A percentile compares a stretch with the other conserved stretches of the same genome.
These are phyloP conservation scores for Agelaius phoeniceus DNA, from an alignment of 2,113 vertebrate genomes.

Conservation along the genomic window DNA sequence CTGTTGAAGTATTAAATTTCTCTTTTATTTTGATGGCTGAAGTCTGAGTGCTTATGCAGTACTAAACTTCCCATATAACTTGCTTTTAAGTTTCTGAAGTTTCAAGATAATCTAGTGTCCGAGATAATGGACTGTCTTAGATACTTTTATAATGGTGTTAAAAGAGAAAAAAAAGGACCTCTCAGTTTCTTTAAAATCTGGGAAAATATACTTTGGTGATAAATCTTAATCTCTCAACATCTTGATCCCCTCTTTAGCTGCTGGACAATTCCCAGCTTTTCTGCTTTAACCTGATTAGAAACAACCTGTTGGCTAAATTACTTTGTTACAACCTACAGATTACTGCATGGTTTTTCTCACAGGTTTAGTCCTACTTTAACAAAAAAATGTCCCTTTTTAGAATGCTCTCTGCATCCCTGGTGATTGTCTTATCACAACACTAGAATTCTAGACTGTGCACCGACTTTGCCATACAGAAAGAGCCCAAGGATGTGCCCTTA, in stretches of 20 bases:
- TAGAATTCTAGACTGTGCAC: not conserved
- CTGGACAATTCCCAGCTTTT: not conserved
- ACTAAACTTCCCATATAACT: constrained; percentile 38
- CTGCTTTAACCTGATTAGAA: not conserved
- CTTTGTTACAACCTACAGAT: not conserved
- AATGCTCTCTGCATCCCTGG: not conserved
- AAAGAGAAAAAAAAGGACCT: not conserved
- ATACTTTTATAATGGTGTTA: not conserved
- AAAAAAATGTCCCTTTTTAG: not conserved
- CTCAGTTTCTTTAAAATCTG: constrained; percentile 10
- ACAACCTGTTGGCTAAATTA: not conserved
- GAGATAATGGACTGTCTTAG: constrained; percentile 21
- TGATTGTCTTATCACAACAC: not conserved
- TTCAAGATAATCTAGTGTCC: constrained; percentile 43
- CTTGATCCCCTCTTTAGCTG: not conserved
- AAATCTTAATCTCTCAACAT: constrained; percentile 9
- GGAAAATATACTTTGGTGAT: not conserved
- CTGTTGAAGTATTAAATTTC: constrained; percentile 68
- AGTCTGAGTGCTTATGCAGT: constrained; percentile 46
- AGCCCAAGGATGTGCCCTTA: not conserved
- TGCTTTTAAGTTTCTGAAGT: constrained; percentile 53
- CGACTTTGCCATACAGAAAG: not conserved
- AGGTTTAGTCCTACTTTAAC: not conserved
- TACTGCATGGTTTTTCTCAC: not conserved
- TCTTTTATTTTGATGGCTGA: constrained; percentile 62